Evolutionary conservation across 92 coral and sea anemone species (phyloP).

Genomic region (Zoanthus sansibaricus): DNA sequence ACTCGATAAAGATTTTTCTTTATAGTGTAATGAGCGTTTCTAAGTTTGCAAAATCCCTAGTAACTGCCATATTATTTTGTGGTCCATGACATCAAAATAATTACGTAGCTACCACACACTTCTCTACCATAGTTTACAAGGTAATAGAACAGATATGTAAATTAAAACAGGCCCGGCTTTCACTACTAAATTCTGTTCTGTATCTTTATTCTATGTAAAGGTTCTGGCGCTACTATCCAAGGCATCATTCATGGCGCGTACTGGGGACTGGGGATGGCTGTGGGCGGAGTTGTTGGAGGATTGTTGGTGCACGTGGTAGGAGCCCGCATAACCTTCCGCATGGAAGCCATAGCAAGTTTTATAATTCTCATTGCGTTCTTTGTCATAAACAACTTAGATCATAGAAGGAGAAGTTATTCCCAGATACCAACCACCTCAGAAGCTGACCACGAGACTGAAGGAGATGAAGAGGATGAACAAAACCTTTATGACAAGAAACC

Average conservation of each 20-base stretch:
- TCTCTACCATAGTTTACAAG: too few species aligned
- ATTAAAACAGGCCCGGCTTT: too few species aligned
- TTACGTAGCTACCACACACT: too few species aligned
- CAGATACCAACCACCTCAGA: constrained; percentile 50
- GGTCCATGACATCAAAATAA: too few species aligned
- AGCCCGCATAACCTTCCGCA: constrained; percentile 85
- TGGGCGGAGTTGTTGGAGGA: constrained; percentile 89
- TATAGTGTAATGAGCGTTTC: too few species aligned
- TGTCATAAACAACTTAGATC: constrained; percentile 67
- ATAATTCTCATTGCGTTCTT: constrained; percentile 75
- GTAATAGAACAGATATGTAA: too few species aligned
- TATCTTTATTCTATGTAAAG: constrained; percentile 43
- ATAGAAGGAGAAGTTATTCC: constrained; percentile 46
- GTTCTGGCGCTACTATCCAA: constrained; percentile 84
- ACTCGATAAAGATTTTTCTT: too few species aligned
- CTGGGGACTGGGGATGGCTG: constrained; percentile 96
- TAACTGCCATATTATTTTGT: too few species aligned
- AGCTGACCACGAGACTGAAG: constrained; percentile 52
- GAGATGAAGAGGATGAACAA: constrained; percentile 22
- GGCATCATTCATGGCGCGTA: constrained; percentile 93
- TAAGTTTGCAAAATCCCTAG: too few species aligned
- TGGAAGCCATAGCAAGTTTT: constrained; percentile 73
- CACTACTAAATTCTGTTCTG: too few species aligned
- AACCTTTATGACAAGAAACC: constrained; percentile 6
- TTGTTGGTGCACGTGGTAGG: constrained; percentile 81